Evolutionary conservation across 2,113 vertebrate genomes (phyloP), one percentile per base, ranked within the genome.

Genomic region (Lipophrys pholis): DNA sequence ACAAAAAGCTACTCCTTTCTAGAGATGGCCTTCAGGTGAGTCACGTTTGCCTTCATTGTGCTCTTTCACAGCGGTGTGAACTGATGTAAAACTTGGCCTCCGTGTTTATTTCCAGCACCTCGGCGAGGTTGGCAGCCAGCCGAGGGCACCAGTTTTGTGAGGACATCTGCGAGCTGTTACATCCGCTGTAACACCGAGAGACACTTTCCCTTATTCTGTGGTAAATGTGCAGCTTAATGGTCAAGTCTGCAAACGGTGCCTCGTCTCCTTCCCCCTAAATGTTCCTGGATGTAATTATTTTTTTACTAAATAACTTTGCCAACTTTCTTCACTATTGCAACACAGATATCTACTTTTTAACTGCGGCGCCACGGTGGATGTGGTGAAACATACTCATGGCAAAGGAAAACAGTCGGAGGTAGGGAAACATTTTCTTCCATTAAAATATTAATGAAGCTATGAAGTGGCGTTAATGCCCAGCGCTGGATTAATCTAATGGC

Each of bases 371-470:
- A 10, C 15, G 49, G 75, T 8, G 39, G 55, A 64, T 21, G 14
- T 36, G 11, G 40, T 1, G 2, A 15, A 49, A 73, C 65, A 58
- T 61, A 75, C 57, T 65, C 11, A 21, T 68, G 64, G 51, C 42
- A 43, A 72, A 17, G 43, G 38, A 62, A 73, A 85, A 80, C 62
- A 59, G 70, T 57, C 46, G 21, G 16, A 75, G 61, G 82, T 46
- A 9, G 60, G 41, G 12, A 81, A 67, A 78, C 60, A 69, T 80
- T 89, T 76, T 78, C 60, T 65, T 14, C 39, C 17, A 46, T 66
- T 86, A 6, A 87, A 86, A 79, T 82, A 87, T 82, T 85, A n/a
- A 87, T 82, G 68, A 81, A 63, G 43, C 56, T 46, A n/a, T 73
- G 73, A 74, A 54, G 60, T 45, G 54, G 63, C 38, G 6, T 82